phyloP scores from a whole-genome alignment of 2,797 vertebrate genomes.

The Hippocampus kuda region DNA sequence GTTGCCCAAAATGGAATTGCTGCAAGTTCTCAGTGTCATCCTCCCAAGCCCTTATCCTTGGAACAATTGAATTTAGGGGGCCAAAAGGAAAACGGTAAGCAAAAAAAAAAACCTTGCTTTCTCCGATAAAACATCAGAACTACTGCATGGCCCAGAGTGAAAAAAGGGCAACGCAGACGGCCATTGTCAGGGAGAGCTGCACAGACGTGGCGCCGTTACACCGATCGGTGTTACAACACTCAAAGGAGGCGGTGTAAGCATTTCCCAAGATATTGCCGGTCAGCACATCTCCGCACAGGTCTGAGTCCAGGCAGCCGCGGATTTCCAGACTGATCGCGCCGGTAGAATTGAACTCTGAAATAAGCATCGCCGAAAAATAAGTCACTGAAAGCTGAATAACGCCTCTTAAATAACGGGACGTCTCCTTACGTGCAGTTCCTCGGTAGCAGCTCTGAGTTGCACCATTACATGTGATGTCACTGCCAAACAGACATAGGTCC shows the following conservation, averaged over 20 bases:
- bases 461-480: slow-evolving; percentile 16
- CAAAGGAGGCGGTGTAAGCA: slow-evolving; percentile 10
- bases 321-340: slow-evolving; percentile 1
- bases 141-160: slow-evolving; percentile 35
- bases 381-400: too few species aligned
- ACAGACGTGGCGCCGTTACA: slow-evolving; percentile 45
- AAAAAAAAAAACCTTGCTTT: not conserved
- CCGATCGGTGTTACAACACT: slow-evolving; percentile 37
- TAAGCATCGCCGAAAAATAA: not conserved
- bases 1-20: not conserved
- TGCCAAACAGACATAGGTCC: slow-evolving; percentile 18
- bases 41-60: not conserved
- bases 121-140: not conserved
- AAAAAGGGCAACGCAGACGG: slow-evolving; percentile 19
- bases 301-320: slow-evolving; percentile 41
- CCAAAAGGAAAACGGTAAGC: not conserved
- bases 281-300: slow-evolving; percentile 24
- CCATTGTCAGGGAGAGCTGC: slow-evolving; percentile 35
- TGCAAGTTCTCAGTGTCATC: not conserved
- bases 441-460: slow-evolving; percentile 34
- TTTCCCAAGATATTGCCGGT: slow-evolving; percentile 12
- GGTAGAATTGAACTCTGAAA: slow-evolving; percentile 36
- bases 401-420: not conserved
- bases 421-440: slow-evolving; percentile 41
- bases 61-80: not conserved